Evolutionary conservation across 1,140 invertebrate genomes (phyloP).

Genomic region (Steinernema khuongi): DNA sequence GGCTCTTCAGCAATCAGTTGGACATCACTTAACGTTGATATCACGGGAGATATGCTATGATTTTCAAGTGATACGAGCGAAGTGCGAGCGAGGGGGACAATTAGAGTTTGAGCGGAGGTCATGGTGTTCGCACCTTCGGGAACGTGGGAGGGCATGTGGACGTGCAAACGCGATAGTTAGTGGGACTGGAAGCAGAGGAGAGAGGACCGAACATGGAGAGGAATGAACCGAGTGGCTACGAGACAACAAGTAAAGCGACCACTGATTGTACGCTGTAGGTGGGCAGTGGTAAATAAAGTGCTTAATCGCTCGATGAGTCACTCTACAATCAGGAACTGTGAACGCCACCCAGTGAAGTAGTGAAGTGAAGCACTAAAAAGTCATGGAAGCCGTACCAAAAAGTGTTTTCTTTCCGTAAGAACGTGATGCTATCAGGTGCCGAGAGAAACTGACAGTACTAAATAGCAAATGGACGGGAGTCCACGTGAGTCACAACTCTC

Average conservation of each 20-base stretch:
- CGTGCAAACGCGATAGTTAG: too few species aligned
- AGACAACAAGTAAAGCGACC: background rate
- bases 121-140: background rate
- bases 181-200: too few species aligned
- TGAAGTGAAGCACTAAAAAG: too few species aligned
- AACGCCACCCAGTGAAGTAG: background rate
- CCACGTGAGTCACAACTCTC: too few species aligned
- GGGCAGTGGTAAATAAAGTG: background rate
- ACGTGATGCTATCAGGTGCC: too few species aligned
- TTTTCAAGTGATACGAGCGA: background rate
- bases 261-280: background rate
- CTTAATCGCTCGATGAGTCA: background rate
- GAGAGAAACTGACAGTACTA: too few species aligned
- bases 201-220: background rate
- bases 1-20: background rate
- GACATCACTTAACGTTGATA: background rate
- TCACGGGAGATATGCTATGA: background rate
- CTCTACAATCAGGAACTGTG: background rate
- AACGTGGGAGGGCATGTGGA: background rate
- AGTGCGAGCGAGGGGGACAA: background rate
- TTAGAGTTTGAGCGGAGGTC: too few species aligned
- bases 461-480: too few species aligned
- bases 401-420: too few species aligned
- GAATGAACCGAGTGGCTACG: background rate
- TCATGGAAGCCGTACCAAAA: too few species aligned